Evolutionary conservation across 2,888 invertebrate genomes (phyloP), one percentile per base, ranked within the genome.

Genomic region (Drosophila paucipuncta): DNA sequence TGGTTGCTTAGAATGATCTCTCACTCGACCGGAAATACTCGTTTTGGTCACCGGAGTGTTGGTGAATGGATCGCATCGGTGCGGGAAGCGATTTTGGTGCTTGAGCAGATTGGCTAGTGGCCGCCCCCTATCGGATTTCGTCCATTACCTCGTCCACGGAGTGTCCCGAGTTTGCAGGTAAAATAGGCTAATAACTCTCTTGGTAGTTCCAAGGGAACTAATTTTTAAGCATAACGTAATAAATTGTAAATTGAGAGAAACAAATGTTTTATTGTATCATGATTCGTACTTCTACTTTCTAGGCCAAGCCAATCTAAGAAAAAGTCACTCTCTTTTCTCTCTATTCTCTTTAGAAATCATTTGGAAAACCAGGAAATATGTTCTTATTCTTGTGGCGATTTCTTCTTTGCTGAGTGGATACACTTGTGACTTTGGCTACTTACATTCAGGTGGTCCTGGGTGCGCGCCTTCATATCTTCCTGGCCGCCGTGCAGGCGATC

Each of bases 361-460:
- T 39, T 18, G 0, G 0, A n/a, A 10, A 41, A 10, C 9, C 41
- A 4, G 10, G n/a, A n/a, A 39, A n/a, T 9, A n/a, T 41, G 10
- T 10, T n/a, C 4, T 2, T 0, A 41, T 41, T 10, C 11, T 13
- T 35, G 2, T 5, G 5, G 2, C 13, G 35, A 16, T 16, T 35
- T 16, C 16, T 5, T 35, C 13, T 0, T 16, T 41, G 4, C 41
- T 1, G 41, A 43, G 41, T 11, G 41, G 11, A 5, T 5, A 47
- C n/a, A 41, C 25, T 25, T 25, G 31, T 9, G 1, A 47, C 13
- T 22, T 13, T 22, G 22, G 11, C n/a, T 50, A 95, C 96, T 95
- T 94, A 98, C 98, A 94, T 98, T 98, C 89, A 99, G 95, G 95
- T 99, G 98, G 93, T 98, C 98, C 93, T 97, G 97, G 1, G 98